Percentiles rank a stretch among this genome's conserved stretches.
Evolutionary conservation across 2,113 vertebrate species (phyloP).

Genomic region (Eudorcas thomsonii): DNA sequence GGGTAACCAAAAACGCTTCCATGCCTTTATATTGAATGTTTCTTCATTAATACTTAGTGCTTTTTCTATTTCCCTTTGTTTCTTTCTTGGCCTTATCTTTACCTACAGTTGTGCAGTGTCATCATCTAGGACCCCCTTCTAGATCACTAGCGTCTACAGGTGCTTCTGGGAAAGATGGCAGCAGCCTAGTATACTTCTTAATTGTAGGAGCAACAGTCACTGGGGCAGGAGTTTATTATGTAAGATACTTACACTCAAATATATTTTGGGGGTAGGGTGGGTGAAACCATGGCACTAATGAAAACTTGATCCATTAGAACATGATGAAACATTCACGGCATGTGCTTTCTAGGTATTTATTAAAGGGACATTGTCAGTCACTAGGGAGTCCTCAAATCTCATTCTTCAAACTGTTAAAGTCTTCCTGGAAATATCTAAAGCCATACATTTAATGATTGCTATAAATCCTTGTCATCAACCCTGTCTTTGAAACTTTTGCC

Average conservation of each 20-base stretch:
- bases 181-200: conserved; percentile 85
- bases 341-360: conserved; percentile 14
- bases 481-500: conserved; percentile 33
- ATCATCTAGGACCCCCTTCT: conserved; percentile 80
- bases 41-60: conserved; percentile 66
- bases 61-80: conserved; percentile 73
- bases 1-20: conserved; percentile 72
- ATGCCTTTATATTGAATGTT: conserved; percentile 57
- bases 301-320: conserved; percentile 35
- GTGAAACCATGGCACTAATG: conserved; percentile 46
- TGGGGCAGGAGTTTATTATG: conserved; percentile 83
- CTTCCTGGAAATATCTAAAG: not conserved
- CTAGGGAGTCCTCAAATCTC: not conserved
- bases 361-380: conserved; percentile 67
- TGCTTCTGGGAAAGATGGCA: conserved; percentile 82
- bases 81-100: conserved; percentile 75
- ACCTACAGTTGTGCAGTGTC: conserved; percentile 81
- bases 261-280: conserved; percentile 57
- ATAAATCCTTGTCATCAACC: conserved; percentile 8
- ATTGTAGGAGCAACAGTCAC: conserved; percentile 86
- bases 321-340: conserved; percentile 48
- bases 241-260: conserved; percentile 79
- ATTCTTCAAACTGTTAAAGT: not conserved
- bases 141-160: conserved; percentile 85
- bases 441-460: conserved; percentile 6